These are phyloP conservation scores for Xanthostigma xanthostigma DNA, from an alignment of 2,888 invertebrate genomes.

Conservation along the genomic window DNA sequence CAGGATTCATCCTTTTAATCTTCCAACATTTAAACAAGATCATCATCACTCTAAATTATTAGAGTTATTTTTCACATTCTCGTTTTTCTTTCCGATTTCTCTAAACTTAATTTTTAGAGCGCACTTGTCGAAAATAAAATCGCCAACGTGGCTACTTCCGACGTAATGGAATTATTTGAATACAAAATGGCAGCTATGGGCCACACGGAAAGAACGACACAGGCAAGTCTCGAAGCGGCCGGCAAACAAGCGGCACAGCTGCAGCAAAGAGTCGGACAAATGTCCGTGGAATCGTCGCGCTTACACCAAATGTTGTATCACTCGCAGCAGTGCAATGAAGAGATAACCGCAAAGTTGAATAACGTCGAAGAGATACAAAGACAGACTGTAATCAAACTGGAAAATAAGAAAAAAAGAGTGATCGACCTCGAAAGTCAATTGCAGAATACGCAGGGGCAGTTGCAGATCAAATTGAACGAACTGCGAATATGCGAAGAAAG, in stretches of 20 bases:
- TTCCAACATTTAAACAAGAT: too few species aligned
- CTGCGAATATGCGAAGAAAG: neutral
- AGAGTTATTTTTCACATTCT: too few species aligned
- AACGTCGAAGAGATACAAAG: constrained; percentile 18
- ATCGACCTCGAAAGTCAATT: constrained; percentile 1
- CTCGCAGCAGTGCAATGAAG: constrained; percentile 33
- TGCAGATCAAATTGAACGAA: constrained; percentile 1
- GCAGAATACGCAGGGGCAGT: neutral
- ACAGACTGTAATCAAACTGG: constrained; percentile 17
- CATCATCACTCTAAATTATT: too few species aligned
- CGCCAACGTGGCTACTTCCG: constrained; percentile 42
- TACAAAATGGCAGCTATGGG: constrained; percentile 45
- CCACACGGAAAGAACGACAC: constrained; percentile 33
- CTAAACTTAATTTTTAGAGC: constrained; percentile 15
- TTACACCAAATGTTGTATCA: constrained; percentile 33
- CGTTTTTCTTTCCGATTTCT: too few species aligned
- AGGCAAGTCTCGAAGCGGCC: constrained; percentile 35
- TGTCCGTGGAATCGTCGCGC: constrained; percentile 31
- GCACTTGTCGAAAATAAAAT: constrained; percentile 35
- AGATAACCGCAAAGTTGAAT: constrained; percentile 22
- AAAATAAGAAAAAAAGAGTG: neutral
- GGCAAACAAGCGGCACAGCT: constrained; percentile 32
- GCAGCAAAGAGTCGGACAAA: constrained; percentile 33
- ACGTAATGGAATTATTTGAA: constrained; percentile 58
- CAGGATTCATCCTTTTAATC: too few species aligned